Evolutionary conservation across 2,113 vertebrate genomes (phyloP).

Genomic region (Saimiri boliviensis): DNA sequence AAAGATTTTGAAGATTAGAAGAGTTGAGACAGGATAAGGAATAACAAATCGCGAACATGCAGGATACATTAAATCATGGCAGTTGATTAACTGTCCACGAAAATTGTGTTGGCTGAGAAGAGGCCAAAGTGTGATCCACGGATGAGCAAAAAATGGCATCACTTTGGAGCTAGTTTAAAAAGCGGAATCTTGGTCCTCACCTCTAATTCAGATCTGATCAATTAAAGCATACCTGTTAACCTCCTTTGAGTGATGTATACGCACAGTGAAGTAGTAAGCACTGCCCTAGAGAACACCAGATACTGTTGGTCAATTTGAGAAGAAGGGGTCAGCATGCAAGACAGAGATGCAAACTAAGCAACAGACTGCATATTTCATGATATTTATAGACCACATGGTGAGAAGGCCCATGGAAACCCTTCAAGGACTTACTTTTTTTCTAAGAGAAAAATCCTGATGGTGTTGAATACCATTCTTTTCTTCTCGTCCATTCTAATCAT

Average conservation of each 20-base stretch:
- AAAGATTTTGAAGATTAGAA: neutral
- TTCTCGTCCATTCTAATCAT: slow-evolving; percentile 80
- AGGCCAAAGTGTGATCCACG: neutral
- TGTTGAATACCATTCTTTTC: slow-evolving; percentile 77
- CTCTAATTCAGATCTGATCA: neutral
- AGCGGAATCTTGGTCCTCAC: neutral
- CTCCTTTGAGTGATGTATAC: neutral
- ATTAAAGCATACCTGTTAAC: neutral
- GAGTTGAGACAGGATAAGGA: neutral
- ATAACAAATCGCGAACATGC: neutral
- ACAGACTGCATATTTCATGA: neutral
- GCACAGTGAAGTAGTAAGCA: neutral
- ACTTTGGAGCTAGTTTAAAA: neutral
- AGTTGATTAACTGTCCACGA: neutral
- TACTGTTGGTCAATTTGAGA: neutral
- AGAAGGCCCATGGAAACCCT: slow-evolving; percentile 57
- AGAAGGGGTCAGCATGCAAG: neutral
- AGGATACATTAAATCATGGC: neutral
- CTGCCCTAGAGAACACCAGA: neutral
- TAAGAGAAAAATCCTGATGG: slow-evolving; percentile 76
- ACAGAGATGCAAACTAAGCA: neutral
- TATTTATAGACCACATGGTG: slow-evolving; percentile 38
- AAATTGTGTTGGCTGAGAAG: neutral
- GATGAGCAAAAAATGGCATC: neutral
- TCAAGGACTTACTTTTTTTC: slow-evolving; percentile 72